Conservation (phyloP, 2,113 vertebrate genomes). For the Mellivora capensis region DNA sequence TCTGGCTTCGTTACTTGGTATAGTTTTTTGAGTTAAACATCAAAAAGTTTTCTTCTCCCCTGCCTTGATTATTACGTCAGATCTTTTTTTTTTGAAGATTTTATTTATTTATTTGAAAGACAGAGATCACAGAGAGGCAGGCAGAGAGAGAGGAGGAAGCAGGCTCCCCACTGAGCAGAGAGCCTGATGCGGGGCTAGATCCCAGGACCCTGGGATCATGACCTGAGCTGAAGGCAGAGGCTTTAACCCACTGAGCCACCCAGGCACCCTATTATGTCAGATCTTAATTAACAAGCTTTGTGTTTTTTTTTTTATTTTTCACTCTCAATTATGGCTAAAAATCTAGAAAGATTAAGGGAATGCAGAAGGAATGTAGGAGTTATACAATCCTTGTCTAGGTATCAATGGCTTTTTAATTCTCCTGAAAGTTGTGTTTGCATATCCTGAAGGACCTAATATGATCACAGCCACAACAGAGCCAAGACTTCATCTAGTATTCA, state of each 20-base stretch:
- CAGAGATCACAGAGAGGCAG: no score
- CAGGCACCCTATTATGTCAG: constrained; percentile 54
- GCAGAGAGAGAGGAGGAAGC: no score
- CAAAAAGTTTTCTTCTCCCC: constrained; percentile 53
- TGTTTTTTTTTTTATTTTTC: background rate
- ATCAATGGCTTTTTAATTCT: constrained; percentile 45
- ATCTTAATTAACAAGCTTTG: constrained; percentile 71
- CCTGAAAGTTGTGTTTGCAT: constrained; percentile 48
- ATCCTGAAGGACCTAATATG: constrained; percentile 42
- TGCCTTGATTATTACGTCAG: constrained; percentile 56
- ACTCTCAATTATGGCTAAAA: constrained; percentile 62
- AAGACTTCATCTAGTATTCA: constrained; percentile 31
- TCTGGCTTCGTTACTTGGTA: constrained; percentile 41
- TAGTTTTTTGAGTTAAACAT: constrained; percentile 42
- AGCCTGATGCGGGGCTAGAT: no score
- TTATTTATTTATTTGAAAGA: no score
- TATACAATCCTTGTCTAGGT: background rate
- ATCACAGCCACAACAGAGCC: constrained; percentile 53
- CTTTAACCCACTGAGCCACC: no score
- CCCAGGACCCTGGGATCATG: no score
- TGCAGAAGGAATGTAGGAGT: background rate
- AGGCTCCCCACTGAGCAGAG: no score
- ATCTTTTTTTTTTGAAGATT: no score
- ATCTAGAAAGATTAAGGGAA: constrained; percentile 68
- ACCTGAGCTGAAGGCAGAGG: no score